Conservation (phyloP, 2,113 vertebrate genomes). For the Nothoprocta pentlandii region DNA sequence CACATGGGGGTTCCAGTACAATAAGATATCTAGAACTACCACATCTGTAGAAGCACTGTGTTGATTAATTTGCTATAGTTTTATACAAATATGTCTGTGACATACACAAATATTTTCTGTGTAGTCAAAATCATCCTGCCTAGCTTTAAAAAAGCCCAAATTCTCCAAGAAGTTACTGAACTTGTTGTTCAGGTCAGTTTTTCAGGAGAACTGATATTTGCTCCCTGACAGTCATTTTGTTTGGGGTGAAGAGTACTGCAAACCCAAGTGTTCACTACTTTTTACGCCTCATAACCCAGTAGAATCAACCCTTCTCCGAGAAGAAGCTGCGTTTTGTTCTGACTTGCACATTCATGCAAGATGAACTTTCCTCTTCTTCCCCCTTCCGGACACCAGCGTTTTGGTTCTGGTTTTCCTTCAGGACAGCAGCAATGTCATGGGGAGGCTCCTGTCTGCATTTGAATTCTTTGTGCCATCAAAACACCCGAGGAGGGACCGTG, state of each 20-base stretch:
- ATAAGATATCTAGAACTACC: background rate
- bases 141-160: background rate
- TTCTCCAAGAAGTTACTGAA: background rate
- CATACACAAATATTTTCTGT: background rate
- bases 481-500: background rate
- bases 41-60: background rate
- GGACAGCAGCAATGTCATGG: background rate
- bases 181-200: background rate
- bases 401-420: conserved; percentile 4
- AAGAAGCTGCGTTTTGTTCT: background rate
- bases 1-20: background rate
- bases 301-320: background rate
- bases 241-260: background rate
- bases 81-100: background rate
- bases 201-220: background rate
- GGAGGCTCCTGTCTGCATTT: background rate
- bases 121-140: background rate
- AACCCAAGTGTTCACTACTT: background rate
- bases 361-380: conserved; percentile 37
- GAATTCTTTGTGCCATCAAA: background rate
- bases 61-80: background rate
- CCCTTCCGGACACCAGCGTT: background rate
- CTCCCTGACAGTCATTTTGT: background rate
- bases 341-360: background rate
- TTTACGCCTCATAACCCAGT: background rate